Percentiles rank a stretch among this genome's conserved stretches.
phyloP scores from a whole-genome alignment of 2,113 vertebrate genomes.

The Alosa alosa region DNA sequence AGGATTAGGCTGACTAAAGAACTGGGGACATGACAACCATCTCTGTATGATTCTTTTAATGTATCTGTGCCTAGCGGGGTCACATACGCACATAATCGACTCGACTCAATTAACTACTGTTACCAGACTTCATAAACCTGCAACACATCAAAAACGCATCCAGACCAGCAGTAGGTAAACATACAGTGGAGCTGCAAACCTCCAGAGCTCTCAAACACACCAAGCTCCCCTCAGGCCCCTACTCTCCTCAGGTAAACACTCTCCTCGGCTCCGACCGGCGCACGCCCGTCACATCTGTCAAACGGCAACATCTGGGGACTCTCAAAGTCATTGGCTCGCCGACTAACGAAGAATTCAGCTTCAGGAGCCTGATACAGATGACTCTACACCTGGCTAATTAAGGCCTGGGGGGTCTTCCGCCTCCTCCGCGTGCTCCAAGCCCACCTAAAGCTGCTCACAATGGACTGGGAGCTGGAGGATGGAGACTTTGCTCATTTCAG shows the following conservation, averaged over 20 bases:
- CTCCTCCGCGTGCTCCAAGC: not conserved
- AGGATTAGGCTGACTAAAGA: not conserved
- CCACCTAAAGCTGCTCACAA: not conserved
- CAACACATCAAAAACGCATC: not conserved
- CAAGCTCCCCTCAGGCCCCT: not conserved
- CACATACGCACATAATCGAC: not conserved
- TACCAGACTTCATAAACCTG: not conserved
- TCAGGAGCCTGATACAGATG: not conserved
- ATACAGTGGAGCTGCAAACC: no score
- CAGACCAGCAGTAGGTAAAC: not conserved
- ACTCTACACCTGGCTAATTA: conserved; percentile 7
- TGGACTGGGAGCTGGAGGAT: not conserved
- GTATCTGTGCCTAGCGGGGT: not conserved
- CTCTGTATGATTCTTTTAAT: not conserved
- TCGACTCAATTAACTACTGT: not conserved
- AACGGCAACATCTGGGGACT: not conserved
- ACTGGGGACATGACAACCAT: not conserved
- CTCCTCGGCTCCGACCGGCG: not conserved
- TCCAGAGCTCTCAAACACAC: not conserved
- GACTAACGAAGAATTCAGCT: not conserved
- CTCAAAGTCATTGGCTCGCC: not conserved
- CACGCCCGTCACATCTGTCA: not conserved
- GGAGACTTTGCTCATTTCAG: not conserved
- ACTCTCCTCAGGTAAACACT: not conserved
- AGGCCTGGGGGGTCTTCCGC: not conserved